Percentiles rank a stretch among this genome's conserved stretches.
Conservation (phyloP, 2,888 invertebrate genomes). For the Venusia cambrica region DNA sequence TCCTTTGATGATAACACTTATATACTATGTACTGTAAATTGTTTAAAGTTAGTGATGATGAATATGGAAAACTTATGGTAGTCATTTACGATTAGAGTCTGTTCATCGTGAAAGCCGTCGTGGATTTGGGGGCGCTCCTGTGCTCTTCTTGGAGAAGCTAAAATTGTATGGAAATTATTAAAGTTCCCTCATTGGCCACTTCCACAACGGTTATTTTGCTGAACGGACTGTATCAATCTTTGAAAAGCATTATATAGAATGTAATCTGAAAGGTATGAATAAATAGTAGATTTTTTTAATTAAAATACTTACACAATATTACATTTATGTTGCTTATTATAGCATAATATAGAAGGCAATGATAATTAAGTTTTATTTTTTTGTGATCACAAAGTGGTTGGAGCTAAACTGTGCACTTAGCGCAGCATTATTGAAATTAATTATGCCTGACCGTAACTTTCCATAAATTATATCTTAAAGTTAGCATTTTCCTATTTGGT, state of each 20-base stretch:
- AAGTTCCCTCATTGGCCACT: too few relatives aligned
- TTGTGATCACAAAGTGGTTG: constrained; percentile 22
- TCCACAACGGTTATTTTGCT: too few relatives aligned
- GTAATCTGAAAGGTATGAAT: constrained; percentile 5
- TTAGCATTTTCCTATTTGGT: constrained; percentile 80
- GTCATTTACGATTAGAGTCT: too few relatives aligned
- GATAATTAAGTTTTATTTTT: constrained; percentile 23
- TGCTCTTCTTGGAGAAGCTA: too few relatives aligned
- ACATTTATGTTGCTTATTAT: constrained; percentile 16
- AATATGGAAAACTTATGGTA: too few relatives aligned
- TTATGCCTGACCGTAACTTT: constrained; percentile 72
- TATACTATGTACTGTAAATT: too few relatives aligned
- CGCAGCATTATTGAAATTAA: constrained; percentile 56
- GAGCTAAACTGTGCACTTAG: constrained; percentile 64
- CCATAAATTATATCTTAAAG: constrained; percentile 63
- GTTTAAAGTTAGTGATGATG: too few relatives aligned
- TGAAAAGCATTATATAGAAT: constrained; percentile 7
- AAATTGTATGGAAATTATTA: too few relatives aligned
- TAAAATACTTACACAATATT: constrained; percentile 11
- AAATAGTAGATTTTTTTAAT: constrained; percentile 8
- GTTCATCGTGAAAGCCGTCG: too few relatives aligned
- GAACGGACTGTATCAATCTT: constrained; percentile 7
- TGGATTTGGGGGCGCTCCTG: too few relatives aligned
- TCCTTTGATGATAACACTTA: too few relatives aligned
- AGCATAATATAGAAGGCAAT: constrained; percentile 24